These are phyloP conservation scores for Rhagonycha lutea DNA, from an alignment of 2,888 invertebrate genomes.

Conservation along the genomic window DNA sequence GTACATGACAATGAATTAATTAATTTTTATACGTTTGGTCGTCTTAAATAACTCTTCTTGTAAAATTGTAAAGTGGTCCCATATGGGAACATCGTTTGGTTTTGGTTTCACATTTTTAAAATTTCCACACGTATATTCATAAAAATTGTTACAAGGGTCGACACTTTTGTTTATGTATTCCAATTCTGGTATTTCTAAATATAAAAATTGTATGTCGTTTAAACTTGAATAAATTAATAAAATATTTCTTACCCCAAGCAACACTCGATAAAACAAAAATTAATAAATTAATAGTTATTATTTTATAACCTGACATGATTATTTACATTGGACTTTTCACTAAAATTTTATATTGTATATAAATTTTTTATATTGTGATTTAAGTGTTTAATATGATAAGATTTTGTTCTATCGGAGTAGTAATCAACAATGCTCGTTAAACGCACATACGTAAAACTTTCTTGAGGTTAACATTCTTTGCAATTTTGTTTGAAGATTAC, in stretches of 20 bases:
- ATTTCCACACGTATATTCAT: conserved; percentile 56
- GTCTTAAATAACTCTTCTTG: conserved; percentile 44
- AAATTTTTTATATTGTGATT: not conserved
- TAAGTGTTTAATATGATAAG: not conserved
- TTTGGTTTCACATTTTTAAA: conserved; percentile 52
- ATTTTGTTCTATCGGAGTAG: not conserved
- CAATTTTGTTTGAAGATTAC: not conserved
- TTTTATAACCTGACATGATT: not conserved
- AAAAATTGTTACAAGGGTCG: conserved; percentile 57
- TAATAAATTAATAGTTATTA: not conserved
- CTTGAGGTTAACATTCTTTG: not conserved
- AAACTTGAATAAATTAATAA: not conserved
- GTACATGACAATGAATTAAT: not conserved
- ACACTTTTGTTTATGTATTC: conserved; percentile 47
- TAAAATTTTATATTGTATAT: not conserved
- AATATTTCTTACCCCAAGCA: not conserved
- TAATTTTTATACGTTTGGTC: not conserved
- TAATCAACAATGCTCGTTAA: not conserved
- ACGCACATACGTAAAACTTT: not conserved
- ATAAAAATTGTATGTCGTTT: not conserved
- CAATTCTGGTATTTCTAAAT: conserved; percentile 45
- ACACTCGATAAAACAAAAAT: not conserved
- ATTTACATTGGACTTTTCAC: not conserved
- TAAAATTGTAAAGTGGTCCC: conserved; percentile 54
- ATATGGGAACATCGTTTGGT: conserved; percentile 43